Evolutionary conservation across 2,797 vertebrate species (phyloP).

Genomic region (Enteromius thamalakanensis): DNA sequence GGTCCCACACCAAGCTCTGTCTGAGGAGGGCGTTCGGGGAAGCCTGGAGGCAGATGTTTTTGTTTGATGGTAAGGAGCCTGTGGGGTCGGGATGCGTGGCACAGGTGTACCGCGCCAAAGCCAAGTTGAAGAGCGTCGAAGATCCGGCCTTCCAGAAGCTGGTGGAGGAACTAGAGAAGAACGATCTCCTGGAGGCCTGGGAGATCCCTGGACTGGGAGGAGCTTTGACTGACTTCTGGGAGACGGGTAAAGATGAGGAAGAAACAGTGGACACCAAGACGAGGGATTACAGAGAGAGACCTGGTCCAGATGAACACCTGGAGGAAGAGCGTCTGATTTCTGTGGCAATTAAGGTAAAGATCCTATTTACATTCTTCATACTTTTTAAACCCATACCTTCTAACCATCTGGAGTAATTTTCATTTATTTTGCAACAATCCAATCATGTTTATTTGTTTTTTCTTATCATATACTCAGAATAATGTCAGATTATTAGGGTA

Average conservation of each 20-base stretch:
- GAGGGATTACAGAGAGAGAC: slow-evolving; percentile 25
- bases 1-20: slow-evolving; percentile 85
- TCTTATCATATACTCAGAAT: not conserved
- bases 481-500: not conserved
- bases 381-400: not conserved
- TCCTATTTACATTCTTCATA: not conserved
- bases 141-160: slow-evolving; percentile 70
- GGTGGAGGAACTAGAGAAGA: slow-evolving; percentile 64
- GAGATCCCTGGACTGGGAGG: slow-evolving; percentile 76
- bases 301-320: not conserved
- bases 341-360: slow-evolving; percentile 90
- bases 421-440: not conserved
- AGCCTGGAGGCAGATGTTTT: slow-evolving; percentile 79
- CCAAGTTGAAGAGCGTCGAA: slow-evolving; percentile 72
- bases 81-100: slow-evolving; percentile 93
- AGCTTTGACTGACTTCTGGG: slow-evolving; percentile 65
- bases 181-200: slow-evolving; percentile 80
- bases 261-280: slow-evolving; percentile 40
- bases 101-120: slow-evolving; percentile 90
- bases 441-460: not conserved
- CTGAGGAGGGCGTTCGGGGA: slow-evolving; percentile 86
- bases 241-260: slow-evolving; percentile 58
- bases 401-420: not conserved
- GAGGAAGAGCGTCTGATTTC: slow-evolving; percentile 76
- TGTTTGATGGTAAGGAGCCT: slow-evolving; percentile 83